Percentiles rank a stretch among this genome's conserved stretches.
Conservation (phyloP, 2,888 invertebrate species). For the Belgica antarctica region DNA sequence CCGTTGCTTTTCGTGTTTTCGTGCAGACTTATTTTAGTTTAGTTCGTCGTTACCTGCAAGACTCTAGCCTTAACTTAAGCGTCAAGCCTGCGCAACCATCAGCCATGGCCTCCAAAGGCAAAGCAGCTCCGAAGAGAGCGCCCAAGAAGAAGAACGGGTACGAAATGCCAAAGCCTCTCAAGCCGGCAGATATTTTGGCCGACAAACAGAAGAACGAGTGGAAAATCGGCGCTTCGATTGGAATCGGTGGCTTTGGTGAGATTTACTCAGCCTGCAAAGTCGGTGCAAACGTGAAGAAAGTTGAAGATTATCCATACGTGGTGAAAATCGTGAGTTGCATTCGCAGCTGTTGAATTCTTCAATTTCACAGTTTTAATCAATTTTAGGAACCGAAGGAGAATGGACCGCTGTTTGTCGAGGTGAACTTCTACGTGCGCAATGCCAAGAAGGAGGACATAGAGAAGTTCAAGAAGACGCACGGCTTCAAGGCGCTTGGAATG, state of each 20-base stretch:
- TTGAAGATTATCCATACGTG: slow-evolving; percentile 64
- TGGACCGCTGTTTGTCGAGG: slow-evolving; percentile 92
- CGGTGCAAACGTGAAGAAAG: slow-evolving; percentile 58
- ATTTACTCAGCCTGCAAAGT: slow-evolving; percentile 78
- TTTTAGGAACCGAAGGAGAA: slow-evolving; percentile 83
- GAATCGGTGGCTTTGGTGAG: slow-evolving; percentile 90
- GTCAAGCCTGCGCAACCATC: no score
- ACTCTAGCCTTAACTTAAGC: no score
- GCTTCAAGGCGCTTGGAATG: slow-evolving; percentile 75
- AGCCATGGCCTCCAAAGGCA: slow-evolving; percentile 24
- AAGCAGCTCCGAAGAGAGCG: neutral
- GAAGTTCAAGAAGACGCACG: slow-evolving; percentile 66
- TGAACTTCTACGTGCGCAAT: slow-evolving; percentile 82
- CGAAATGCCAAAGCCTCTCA: slow-evolving; percentile 56
- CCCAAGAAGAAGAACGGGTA: slow-evolving; percentile 37
- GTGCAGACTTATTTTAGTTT: no score
- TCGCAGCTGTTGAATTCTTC: slow-evolving; percentile 6
- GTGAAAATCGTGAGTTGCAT: slow-evolving; percentile 72
- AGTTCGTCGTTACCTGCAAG: no score
- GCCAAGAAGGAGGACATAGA: slow-evolving; percentile 70
- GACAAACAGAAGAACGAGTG: slow-evolving; percentile 78
- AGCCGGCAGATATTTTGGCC: slow-evolving; percentile 69
- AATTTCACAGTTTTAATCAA: slow-evolving; percentile 14
- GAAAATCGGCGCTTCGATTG: slow-evolving; percentile 83
- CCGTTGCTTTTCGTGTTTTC: no score